phyloP scores from a whole-genome alignment of 1,140 invertebrate species.

The Palaemon carinicauda region DNA sequence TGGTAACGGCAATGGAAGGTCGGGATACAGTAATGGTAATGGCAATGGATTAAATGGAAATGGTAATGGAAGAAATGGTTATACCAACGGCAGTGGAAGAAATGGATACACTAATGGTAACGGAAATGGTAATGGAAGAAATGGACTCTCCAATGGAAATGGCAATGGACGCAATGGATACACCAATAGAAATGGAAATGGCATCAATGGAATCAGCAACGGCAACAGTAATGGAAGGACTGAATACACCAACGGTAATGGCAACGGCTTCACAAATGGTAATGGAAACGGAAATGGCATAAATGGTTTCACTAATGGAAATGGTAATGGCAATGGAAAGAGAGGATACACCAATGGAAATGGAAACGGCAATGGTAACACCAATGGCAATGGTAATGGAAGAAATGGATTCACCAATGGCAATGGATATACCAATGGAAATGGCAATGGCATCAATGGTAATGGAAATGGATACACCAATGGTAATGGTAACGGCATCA shows the following conservation, averaged over 20 bases:
- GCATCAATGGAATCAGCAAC: background rate
- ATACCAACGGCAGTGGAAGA: background rate
- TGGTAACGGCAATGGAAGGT: background rate
- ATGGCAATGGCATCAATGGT: background rate
- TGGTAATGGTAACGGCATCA: background rate
- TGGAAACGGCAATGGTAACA: background rate
- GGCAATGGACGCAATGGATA: background rate
- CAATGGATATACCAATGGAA: background rate
- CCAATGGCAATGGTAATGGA: background rate
- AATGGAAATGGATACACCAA: background rate
- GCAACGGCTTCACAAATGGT: too few species aligned
- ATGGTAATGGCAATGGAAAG: background rate
- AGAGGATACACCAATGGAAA: background rate
- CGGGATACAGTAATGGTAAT: background rate
- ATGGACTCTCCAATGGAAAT: background rate
- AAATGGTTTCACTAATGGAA: background rate
- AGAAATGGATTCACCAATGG: too few species aligned
- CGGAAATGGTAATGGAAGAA: background rate
- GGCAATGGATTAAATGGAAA: background rate
- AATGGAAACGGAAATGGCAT: background rate
- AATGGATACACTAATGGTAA: background rate
- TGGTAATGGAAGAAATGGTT: background rate
- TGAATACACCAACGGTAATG: background rate
- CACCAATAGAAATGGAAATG: background rate
- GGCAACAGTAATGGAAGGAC: background rate